These are phyloP conservation scores for Bombus huntii DNA, from an alignment of 1,140 invertebrate species.

Conservation along the genomic window DNA sequence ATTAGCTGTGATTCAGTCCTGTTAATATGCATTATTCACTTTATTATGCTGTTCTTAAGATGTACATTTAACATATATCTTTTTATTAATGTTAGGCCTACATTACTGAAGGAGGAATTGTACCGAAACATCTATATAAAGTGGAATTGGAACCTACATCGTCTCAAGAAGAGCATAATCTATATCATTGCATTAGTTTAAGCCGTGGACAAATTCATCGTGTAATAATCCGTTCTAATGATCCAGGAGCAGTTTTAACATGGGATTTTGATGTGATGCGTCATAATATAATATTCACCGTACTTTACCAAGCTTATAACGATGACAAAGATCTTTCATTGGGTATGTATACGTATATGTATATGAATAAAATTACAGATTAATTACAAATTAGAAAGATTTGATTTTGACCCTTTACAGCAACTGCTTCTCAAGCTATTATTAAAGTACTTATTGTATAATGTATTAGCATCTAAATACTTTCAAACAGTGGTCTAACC, in stretches of 20 bases:
- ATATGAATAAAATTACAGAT: not conserved
- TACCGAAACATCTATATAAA: conserved; percentile 95
- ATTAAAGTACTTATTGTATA: too few species aligned
- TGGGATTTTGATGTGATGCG: conserved; percentile 99
- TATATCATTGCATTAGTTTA: conserved; percentile 84
- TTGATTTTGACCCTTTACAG: too few species aligned
- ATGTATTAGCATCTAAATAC: too few species aligned
- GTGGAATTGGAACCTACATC: conserved; percentile 87
- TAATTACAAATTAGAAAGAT: too few species aligned
- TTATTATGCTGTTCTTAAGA: not conserved
- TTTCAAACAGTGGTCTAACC: too few species aligned
- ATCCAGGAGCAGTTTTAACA: conserved; percentile 94
- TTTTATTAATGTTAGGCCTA: conserved; percentile 85
- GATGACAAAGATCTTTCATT: conserved; percentile 12
- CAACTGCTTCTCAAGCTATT: too few species aligned
- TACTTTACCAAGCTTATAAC: conserved; percentile 83
- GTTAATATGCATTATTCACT: conserved; percentile 19
- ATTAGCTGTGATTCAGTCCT: not conserved
- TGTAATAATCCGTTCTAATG: conserved; percentile 91
- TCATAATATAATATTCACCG: conserved; percentile 93
- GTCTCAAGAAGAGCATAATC: conserved; percentile 82
- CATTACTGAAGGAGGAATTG: conserved; percentile 93
- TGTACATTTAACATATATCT: conserved; percentile 4
- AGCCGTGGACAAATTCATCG: conserved; percentile 89
- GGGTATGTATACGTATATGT: conserved; percentile 35